A percentile compares a stretch with the other conserved stretches of the same genome.
These are phyloP conservation scores for Andrena bicolor DNA, from an alignment of 2,888 invertebrate genomes.

Conservation along the genomic window DNA sequence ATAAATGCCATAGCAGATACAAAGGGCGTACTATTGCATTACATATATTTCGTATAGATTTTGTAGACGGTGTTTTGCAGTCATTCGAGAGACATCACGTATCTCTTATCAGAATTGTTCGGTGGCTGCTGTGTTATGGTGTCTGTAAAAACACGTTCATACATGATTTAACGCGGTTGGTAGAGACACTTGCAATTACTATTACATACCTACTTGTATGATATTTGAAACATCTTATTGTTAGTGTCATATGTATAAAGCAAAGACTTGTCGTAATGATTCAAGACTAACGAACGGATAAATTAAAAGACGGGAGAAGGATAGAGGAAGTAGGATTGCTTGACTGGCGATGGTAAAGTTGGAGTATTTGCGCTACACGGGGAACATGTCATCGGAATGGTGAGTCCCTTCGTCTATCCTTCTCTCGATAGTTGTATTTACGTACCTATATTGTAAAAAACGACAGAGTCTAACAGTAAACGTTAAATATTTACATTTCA, in stretches of 20 bases:
- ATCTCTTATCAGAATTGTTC: not conserved
- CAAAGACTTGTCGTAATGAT: not conserved
- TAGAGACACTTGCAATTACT: conserved; percentile 5
- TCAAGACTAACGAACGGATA: conserved; percentile 43
- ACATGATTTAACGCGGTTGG: conserved; percentile 38
- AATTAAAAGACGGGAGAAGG: conserved; percentile 82
- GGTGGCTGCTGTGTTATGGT: not conserved
- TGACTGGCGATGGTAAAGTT: conserved; percentile 65
- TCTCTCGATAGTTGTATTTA: conserved; percentile 81
- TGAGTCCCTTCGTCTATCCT: conserved; percentile 85
- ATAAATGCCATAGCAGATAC: too few relatives aligned
- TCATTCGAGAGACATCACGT: too few relatives aligned
- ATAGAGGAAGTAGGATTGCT: conserved; percentile 81
- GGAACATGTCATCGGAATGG: conserved; percentile 79
- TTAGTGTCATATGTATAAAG: conserved; percentile 8
- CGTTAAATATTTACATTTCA: conserved; percentile 66
- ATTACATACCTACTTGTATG: not conserved
- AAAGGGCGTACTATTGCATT: too few relatives aligned
- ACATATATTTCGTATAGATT: too few relatives aligned
- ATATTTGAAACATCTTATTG: not conserved
- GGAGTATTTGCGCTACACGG: conserved; percentile 74
- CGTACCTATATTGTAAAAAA: conserved; percentile 38
- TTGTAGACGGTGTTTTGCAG: too few relatives aligned
- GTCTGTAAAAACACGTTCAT: conserved; percentile 73
- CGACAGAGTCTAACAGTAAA: conserved; percentile 8